Evolutionary conservation across 2,888 invertebrate species (phyloP).

Genomic region (Pachymerium ferrugineum): DNA sequence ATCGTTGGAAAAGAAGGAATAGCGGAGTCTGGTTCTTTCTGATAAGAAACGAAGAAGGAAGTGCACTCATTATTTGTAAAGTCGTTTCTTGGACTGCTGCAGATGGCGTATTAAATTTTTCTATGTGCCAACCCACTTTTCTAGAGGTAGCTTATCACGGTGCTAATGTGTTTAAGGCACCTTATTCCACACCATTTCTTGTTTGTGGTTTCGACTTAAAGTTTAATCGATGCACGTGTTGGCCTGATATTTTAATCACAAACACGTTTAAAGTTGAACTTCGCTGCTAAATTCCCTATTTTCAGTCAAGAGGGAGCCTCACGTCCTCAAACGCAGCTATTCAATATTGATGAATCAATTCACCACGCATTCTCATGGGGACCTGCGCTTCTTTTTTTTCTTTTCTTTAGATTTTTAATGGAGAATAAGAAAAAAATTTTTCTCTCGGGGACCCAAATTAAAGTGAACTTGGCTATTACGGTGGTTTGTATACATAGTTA

Average conservation of each 20-base stretch:
- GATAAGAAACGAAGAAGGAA: conserved; percentile 12
- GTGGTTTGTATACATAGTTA: background rate
- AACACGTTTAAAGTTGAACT: background rate
- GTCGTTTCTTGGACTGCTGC: background rate
- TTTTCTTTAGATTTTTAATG: background rate
- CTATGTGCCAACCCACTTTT: background rate
- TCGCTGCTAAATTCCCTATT: background rate
- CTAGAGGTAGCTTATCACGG: background rate
- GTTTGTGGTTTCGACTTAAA: background rate
- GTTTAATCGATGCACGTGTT: conserved; percentile 3
- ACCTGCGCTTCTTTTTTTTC: background rate
- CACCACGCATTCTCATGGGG: background rate
- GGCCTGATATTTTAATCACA: background rate
- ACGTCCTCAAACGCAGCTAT: too few relatives aligned
- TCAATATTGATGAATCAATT: background rate
- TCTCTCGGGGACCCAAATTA: background rate
- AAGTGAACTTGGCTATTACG: background rate
- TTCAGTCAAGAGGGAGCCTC: background rate
- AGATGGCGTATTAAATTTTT: background rate
- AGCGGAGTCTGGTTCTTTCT: background rate
- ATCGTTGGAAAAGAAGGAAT: background rate
- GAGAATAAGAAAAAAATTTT: background rate
- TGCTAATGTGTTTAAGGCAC: background rate
- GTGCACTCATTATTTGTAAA: conserved; percentile 10
- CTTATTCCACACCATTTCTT: background rate